Evolutionary conservation across 2,797 vertebrate species (phyloP).

Genomic region (Schizopygopsis malacanthus): DNA sequence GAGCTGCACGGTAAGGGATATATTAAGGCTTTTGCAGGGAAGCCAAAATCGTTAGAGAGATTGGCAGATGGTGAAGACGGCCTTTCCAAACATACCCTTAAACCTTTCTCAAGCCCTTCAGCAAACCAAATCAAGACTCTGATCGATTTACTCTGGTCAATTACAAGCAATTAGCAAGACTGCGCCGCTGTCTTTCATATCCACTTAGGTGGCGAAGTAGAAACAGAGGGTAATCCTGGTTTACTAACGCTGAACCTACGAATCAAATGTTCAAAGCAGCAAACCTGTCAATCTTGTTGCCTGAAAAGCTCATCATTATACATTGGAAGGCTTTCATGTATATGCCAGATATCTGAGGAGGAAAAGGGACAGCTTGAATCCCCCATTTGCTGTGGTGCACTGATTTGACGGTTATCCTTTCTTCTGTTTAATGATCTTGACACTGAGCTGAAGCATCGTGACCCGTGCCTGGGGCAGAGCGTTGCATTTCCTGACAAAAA

Average conservation of each 20-base stretch:
- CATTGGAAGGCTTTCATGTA: conserved; percentile 35
- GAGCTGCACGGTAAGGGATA: conserved; percentile 25
- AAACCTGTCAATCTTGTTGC: conserved; percentile 33
- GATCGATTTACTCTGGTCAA: conserved; percentile 48
- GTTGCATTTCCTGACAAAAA: conserved; percentile 36
- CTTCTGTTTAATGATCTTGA: conserved; percentile 52
- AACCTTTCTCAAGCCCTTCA: conserved; percentile 46
- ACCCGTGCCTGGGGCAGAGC: conserved; percentile 19
- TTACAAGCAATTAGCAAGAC: conserved; percentile 51
- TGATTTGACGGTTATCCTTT: conserved; percentile 45
- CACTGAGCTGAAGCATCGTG: conserved; percentile 27
- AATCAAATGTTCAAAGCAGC: conserved; percentile 37
- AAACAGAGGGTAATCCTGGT: conserved; percentile 39
- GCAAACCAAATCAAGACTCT: conserved; percentile 47
- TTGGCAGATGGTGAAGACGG: conserved; percentile 48
- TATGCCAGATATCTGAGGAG: conserved; percentile 26
- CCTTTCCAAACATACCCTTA: conserved; percentile 49
- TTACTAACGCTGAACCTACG: conserved; percentile 14
- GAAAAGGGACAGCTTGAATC: conserved; percentile 16
- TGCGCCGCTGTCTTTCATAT: conserved; percentile 32
- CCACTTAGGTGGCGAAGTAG: conserved; percentile 30
- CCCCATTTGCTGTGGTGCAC: conserved; percentile 16
- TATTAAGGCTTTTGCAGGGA: conserved; percentile 37
- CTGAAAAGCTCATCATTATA: conserved; percentile 9
- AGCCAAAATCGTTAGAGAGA: conserved; percentile 48